Percentiles rank a stretch among this genome's conserved stretches.
phyloP scores from a whole-genome alignment of 2,888 invertebrate genomes.

The Athetis lepigone region DNA sequence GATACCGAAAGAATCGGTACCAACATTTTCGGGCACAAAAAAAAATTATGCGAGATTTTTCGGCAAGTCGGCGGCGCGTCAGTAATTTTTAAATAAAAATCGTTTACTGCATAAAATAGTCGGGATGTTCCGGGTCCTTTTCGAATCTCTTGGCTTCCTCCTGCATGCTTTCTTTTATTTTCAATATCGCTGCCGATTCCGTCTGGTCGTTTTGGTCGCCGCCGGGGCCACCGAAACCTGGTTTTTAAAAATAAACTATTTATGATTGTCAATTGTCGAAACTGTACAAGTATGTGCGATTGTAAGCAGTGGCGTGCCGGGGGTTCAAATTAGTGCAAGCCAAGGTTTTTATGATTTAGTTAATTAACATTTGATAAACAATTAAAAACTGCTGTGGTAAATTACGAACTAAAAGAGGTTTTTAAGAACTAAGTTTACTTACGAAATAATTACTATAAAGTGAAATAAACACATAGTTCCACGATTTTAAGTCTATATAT shows the following conservation, averaged over 20 bases:
- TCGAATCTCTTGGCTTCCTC: constrained; percentile 99
- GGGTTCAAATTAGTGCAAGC: too few relatives aligned
- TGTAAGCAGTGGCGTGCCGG: too few relatives aligned
- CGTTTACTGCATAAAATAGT: constrained; percentile 98
- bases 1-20: constrained; percentile 49
- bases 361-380: too few relatives aligned
- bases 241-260: constrained; percentile 70
- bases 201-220: constrained; percentile 95
- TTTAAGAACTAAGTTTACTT: too few relatives aligned
- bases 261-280: constrained; percentile 52
- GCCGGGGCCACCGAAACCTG: constrained; percentile 89
- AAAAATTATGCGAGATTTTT: constrained; percentile 31
- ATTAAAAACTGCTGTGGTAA: too few relatives aligned
- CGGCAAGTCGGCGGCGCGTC: constrained; percentile 62
- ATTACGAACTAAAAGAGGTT: too few relatives aligned
- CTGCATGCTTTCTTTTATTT: constrained; percentile 99
- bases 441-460: too few relatives aligned
- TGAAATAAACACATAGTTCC: too few relatives aligned
- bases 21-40: constrained; percentile 12
- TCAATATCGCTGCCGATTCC: constrained; percentile 99
- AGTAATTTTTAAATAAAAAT: constrained; percentile 40
- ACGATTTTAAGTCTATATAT: too few relatives aligned
- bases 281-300: constrained; percentile 69
- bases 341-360: too few relatives aligned
- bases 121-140: constrained; percentile 99